phyloP scores from a whole-genome alignment of 2,797 vertebrate species.

The Geotria australis region DNA sequence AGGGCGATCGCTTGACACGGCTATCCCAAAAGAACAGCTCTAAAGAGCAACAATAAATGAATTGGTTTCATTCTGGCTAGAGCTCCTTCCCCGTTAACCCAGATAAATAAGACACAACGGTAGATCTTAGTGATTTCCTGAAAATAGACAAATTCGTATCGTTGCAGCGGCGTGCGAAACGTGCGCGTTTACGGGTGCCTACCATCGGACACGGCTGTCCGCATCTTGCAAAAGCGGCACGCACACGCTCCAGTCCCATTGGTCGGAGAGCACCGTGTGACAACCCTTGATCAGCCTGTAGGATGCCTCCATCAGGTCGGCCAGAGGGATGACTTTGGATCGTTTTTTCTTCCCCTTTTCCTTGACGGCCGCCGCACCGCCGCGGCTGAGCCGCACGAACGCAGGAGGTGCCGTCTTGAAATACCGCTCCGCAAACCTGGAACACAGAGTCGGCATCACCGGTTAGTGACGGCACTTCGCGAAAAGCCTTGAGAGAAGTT shows the following conservation, averaged over 20 bases:
- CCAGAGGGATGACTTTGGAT: constrained; percentile 9
- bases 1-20: too few relatives aligned
- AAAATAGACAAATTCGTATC: too few relatives aligned
- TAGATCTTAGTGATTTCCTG: too few relatives aligned
- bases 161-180: too few relatives aligned
- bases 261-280: constrained; percentile 30
- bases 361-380: not conserved
- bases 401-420: constrained; percentile 50
- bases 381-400: constrained; percentile 39
- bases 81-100: too few relatives aligned
- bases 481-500: too few relatives aligned
- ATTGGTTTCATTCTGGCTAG: too few relatives aligned
- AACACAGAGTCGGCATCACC: not conserved
- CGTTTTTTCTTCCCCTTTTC: too few relatives aligned
- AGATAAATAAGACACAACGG: too few relatives aligned
- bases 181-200: constrained; percentile 1
- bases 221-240: constrained; percentile 71
- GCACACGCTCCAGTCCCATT: constrained; percentile 96
- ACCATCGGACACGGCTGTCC: constrained; percentile 74
- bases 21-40: too few relatives aligned
- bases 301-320: constrained; percentile 82
- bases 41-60: too few relatives aligned
- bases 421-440: constrained; percentile 60
- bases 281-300: constrained; percentile 55
- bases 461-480: too few relatives aligned